These are phyloP conservation scores for Leptopilina myrica DNA, from an alignment of 2,888 invertebrate genomes.

Conservation along the genomic window DNA sequence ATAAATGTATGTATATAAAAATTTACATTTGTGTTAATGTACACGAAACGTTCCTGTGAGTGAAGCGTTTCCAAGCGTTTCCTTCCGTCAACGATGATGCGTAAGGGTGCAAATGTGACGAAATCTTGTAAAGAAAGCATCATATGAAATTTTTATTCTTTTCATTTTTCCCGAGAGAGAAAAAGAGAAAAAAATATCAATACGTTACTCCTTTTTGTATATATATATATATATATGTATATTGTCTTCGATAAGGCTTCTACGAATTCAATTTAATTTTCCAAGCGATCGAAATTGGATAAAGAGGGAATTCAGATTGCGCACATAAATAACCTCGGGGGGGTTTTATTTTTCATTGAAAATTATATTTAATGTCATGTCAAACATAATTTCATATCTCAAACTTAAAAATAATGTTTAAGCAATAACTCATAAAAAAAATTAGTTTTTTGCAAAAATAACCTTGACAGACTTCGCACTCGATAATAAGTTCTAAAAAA, in stretches of 20 bases:
- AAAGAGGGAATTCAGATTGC: slow-evolving; percentile 3
- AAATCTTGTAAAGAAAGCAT: slow-evolving; percentile 10
- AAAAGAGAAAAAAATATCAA: neutral
- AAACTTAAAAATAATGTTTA: neutral
- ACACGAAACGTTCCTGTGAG: slow-evolving; percentile 25
- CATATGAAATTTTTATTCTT: neutral
- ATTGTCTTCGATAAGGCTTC: slow-evolving; percentile 13
- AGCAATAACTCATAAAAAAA: neutral
- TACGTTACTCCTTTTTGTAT: slow-evolving; percentile 19
- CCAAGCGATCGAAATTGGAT: neutral
- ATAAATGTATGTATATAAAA: neutral
- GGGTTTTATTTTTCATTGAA: neutral
- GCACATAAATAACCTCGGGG: neutral
- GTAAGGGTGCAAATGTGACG: slow-evolving; percentile 20
- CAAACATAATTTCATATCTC: neutral
- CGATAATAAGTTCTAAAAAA: no score
- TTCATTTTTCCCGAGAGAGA: neutral
- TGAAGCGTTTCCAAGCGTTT: slow-evolving; percentile 11
- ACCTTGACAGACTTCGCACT: no score
- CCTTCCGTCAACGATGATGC: slow-evolving; percentile 7
- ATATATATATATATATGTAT: neutral
- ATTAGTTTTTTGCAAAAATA: no score
- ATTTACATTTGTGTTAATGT: slow-evolving; percentile 22
- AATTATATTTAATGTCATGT: neutral
- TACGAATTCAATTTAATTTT: slow-evolving; percentile 28